Evolutionary conservation across 2,888 invertebrate species (phyloP), one percentile per base, ranked within the genome.

Genomic region (Philonicus albiceps): DNA sequence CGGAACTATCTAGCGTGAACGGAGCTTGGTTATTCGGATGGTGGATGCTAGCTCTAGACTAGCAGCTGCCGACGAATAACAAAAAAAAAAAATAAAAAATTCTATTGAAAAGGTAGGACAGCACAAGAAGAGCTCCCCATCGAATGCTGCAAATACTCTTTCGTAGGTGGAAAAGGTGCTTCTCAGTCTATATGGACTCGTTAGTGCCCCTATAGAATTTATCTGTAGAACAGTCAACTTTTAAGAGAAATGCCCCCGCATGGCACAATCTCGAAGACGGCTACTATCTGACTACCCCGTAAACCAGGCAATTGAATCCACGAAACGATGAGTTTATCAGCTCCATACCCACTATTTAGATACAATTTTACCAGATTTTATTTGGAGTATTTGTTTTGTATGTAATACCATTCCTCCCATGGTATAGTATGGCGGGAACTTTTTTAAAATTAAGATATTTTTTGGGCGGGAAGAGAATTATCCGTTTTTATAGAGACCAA

Each of bases 1-100:
- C 78, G 78, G 78, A 78, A 78, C 78, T 78, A 78, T 78, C 49
- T 13, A 49, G 49, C 49, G 43, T 30, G 49, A 49, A 27, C 30
- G 22, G 22, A 16, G 76, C 76, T n/a, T 78, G 49, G 37, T 78
- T 49, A 78, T 30, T 49, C 78, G 30, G 78, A 78, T 43, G 76
- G 76, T 76, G 76, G 76, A 76, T 76, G 76, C 34, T 76, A 22
- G 40, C 40, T 34, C 53, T 53, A 16, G 53, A 19, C 64, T 64
- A 76, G 74, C 31, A 74, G 31, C 73, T 73, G 73, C 11, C 73
- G 34, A 31, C 34, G 40, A n/a, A 40, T n/a, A n/a, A n/a, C n/a
- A n/a, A n/a, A n/a, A n/a, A n/a, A n/a, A n/a, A n/a, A n/a, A n/a
- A n/a, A n/a, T 34, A 73, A 73, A 31, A 74, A 74, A 37, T 19